Evolutionary conservation across 2,797 vertebrate species (phyloP), one percentile per base, ranked within the genome.

Genomic region (Basileuterus tristriatus): DNA sequence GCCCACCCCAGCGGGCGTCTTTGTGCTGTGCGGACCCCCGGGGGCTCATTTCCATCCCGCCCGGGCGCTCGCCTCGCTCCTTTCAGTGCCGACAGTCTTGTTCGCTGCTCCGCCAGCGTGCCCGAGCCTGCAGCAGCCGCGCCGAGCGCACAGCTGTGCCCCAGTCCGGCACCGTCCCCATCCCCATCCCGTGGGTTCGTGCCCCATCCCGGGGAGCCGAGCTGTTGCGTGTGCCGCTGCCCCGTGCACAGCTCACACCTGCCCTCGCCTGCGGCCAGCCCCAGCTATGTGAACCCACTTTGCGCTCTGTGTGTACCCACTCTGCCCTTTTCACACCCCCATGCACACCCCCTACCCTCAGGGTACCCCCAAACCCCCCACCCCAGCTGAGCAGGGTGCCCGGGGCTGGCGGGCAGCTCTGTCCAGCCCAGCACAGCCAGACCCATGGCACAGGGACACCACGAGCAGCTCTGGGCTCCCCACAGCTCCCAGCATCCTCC

Each of bases 1-100:
- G 94, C 96, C 96, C 90, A 86, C 86, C 92, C 89, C 97, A 96
- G 97, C 95, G 30, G 96, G 93, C 2, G 44, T 90, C 87, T 97
- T 97, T 97, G 94, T 97, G 91, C 86, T 3, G 26, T 3, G 3
- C 8, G 13, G 91, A 91, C 90, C 82, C 91, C 93, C n/a, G 58
- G 94, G 86, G 93, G 30, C 95, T 97, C 96, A 97, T 97, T 97
- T 96, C 96, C 96, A 97, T 97, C 87, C 81, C 13, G 53, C 81
- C 87, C 72, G 63, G 93, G 92, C 36, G 5, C 68, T 85, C 5
- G 16, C 83, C 74, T 43, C 14, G 9, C 6, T 93, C 81, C 94
- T 94, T 96, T 97, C 90, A 80, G 71, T 0, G 2, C 39, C 18
- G 9, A 17, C n/a, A 3, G 39, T 65, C 79, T 16, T 0, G 10